Base-by-base conservation (phyloP, 1,140 invertebrate genomes). In the Pachypsylla venusta region DNA sequence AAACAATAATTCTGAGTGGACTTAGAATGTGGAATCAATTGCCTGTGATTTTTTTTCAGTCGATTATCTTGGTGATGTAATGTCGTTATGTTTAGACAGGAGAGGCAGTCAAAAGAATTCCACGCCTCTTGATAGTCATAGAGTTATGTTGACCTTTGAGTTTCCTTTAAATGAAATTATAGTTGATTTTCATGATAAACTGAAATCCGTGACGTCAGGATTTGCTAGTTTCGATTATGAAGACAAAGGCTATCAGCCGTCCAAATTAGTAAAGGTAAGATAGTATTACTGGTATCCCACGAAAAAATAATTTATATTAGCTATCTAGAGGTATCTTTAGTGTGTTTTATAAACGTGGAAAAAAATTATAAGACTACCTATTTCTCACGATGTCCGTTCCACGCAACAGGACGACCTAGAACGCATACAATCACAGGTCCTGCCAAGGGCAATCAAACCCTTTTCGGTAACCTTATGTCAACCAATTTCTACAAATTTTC, bases 161-260 rank as follows among this genome's bases (percentile, higher is more conserved):
- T 72, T 99, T 27, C 95, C 95, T 7, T 71, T 98, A 2, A 89
- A 83, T 69, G 95, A 99, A 78, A 85, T 99, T 25, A 83, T 98
- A 1, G 69, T 95, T 2, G 92, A 98, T 68, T 98, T 99, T 71
- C 93, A 95, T 71, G 94, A 98, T 71, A 76, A 79, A 24, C 72
- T 99, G 0, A 99, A 97, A 74, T 84, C 83, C 20, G 64, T 90
- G 13, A 85, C 84, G 16, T 96, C 92, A 1, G 95, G 95, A 12
- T 98, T 93, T 75, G 94, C 92, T 10, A 95, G 90, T 71, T 98
- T 99, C 74, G 94, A 98, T 74, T 98, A 98, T 73, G 91, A 98
- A 75, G 87, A 96, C 59, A 48, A 59, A 25, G 65, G 62, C 25
- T 67, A 66, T 53, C 35, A 57, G 22, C 12, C 35, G 3, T 64